Conservation (phyloP, 2,113 vertebrate genomes). For the Chaetorhynchus papuensis region DNA sequence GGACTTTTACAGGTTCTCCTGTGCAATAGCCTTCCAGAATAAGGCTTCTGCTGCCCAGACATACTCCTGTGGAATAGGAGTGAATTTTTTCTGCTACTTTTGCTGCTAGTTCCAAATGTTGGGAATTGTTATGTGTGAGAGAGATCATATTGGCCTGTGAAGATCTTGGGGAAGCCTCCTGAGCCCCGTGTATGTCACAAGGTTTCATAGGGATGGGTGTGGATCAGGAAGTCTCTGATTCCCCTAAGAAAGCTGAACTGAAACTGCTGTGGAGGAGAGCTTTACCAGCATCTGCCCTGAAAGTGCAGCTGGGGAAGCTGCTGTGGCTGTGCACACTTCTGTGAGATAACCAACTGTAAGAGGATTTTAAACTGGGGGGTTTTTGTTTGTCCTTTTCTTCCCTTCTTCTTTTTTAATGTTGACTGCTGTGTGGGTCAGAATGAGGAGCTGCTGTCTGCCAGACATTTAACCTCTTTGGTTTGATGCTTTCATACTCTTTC, state of each 20-base stretch:
- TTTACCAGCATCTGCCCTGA: background rate
- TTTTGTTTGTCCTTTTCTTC: background rate
- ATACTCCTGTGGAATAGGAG: background rate
- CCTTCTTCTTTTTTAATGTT: background rate
- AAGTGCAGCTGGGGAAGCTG: background rate
- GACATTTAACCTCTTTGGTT: background rate
- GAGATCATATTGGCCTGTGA: background rate
- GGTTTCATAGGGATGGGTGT: background rate
- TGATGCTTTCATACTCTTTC: background rate
- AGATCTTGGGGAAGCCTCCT: background rate
- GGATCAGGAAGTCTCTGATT: background rate
- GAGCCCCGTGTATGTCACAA: background rate
- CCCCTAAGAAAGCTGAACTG: conserved; percentile 39
- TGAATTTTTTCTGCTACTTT: background rate
- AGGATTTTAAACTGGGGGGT: background rate
- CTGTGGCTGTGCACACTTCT: background rate
- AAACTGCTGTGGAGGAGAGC: conserved; percentile 20
- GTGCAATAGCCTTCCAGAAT: background rate
- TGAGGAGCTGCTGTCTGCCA: background rate
- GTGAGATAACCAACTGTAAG: background rate
- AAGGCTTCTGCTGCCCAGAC: background rate
- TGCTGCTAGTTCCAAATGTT: background rate
- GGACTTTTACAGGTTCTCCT: background rate
- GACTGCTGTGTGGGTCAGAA: background rate
- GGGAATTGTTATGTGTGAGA: background rate